Evolutionary conservation across 2,113 vertebrate genomes (phyloP).

Genomic region (Alaudala cheleensis): DNA sequence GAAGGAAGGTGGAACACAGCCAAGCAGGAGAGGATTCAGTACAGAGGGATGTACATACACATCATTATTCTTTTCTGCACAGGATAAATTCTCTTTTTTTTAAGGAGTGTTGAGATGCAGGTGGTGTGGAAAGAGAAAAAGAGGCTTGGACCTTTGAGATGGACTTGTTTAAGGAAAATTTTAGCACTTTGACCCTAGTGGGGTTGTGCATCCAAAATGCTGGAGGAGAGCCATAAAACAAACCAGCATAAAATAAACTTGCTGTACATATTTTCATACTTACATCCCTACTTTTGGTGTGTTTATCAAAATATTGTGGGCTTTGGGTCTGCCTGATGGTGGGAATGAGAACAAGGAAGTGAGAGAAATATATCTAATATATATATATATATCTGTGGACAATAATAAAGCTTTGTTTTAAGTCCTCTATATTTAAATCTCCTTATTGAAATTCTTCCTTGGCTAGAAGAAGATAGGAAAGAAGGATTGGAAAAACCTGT

Average conservation of each 20-base stretch:
- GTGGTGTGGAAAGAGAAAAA: background rate
- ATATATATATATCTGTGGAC: background rate
- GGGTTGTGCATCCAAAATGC: background rate
- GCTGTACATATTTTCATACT: background rate
- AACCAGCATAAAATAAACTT: background rate
- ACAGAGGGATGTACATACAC: background rate
- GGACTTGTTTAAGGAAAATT: constrained; percentile 35
- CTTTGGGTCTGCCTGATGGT: background rate
- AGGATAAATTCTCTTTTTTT: background rate
- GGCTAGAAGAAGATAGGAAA: background rate
- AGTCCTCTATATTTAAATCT: background rate
- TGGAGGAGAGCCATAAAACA: constrained; percentile 28
- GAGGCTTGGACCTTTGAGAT: background rate
- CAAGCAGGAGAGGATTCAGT: background rate
- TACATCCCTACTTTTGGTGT: background rate
- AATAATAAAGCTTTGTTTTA: background rate
- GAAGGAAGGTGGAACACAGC: background rate
- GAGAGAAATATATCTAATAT: background rate
- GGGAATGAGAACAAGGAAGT: background rate
- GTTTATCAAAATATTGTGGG: constrained; percentile 17
- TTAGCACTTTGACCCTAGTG: background rate
- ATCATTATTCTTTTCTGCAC: background rate
- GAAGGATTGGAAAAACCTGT: background rate
- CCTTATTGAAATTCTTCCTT: background rate
- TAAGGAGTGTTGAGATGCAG: background rate